Conservation (phyloP, 2,888 invertebrate genomes). For the Gastracanthus pulcherrimus region DNA sequence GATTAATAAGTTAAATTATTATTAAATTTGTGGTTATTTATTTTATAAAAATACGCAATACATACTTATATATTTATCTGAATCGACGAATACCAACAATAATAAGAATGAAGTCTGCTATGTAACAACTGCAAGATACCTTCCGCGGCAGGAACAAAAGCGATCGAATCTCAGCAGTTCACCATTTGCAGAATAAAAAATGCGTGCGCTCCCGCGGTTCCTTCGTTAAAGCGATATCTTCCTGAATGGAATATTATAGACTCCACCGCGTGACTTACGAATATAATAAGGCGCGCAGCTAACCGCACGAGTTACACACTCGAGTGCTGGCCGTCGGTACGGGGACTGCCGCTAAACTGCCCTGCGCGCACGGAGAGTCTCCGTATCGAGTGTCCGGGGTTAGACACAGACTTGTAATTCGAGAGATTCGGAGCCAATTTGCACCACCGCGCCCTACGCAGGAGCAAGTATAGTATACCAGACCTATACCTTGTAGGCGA, state of each 20-base stretch:
- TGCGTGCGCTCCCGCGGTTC: background rate
- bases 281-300: background rate
- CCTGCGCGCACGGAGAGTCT: constrained; percentile 28
- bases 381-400: constrained; percentile 60
- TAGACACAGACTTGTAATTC: constrained; percentile 69
- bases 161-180: background rate
- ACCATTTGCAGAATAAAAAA: background rate
- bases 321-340: too few relatives aligned
- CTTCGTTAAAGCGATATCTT: constrained; percentile 38
- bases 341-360: constrained; percentile 15
- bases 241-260: constrained; percentile 67
- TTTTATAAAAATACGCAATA: too few relatives aligned
- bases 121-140: too few relatives aligned
- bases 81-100: background rate
- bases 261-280: constrained; percentile 57
- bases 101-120: background rate
- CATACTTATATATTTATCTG: too few relatives aligned
- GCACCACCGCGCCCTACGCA: constrained; percentile 51
- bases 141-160: too few relatives aligned
- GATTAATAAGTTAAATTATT: too few relatives aligned
- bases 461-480: constrained; percentile 54
- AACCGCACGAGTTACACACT: too few relatives aligned
- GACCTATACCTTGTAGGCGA: constrained; percentile 20
- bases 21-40: too few relatives aligned
- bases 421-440: constrained; percentile 67